These are phyloP conservation scores for Bradypodion pumilum DNA, from an alignment of 2,797 vertebrate species.

Conservation along the genomic window DNA sequence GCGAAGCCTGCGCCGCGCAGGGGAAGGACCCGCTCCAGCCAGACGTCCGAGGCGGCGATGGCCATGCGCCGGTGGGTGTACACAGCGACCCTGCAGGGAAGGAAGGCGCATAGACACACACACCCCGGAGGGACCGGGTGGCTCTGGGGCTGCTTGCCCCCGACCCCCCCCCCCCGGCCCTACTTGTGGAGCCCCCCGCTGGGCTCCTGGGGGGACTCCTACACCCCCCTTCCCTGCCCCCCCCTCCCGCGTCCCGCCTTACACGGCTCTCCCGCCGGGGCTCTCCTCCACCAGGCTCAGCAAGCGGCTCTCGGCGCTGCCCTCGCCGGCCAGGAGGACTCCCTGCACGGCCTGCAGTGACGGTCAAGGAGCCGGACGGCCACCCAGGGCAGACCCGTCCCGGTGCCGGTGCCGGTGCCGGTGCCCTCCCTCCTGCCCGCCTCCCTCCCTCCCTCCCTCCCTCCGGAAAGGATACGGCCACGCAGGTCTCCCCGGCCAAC, in stretches of 20 bases:
- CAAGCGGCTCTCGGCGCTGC: conserved; percentile 83
- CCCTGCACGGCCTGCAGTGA: conserved; percentile 85
- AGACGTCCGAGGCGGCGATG: conserved; percentile 89
- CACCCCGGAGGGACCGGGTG: neutral
- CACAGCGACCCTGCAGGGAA: conserved; percentile 82
- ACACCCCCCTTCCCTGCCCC: no score
- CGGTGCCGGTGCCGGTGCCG: no score
- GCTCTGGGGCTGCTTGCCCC: no score
- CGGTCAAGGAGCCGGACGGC: conserved; percentile 75
- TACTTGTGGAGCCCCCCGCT: no score
- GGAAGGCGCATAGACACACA: no score
- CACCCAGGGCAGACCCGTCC: accelerated
- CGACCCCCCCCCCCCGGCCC: no score
- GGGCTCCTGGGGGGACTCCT: no score
- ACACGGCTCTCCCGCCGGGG: conserved; percentile 75
- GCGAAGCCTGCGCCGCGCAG: conserved; percentile 81
- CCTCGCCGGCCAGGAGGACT: conserved; percentile 67
- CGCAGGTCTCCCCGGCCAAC: conserved; percentile 78
- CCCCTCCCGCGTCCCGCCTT: conserved; percentile 63
- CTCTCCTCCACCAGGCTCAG: conserved; percentile 88
- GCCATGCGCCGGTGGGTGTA: conserved; percentile 93
- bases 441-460: neutral
- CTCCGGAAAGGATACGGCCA: conserved; percentile 85
- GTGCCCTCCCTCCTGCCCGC: neutral
- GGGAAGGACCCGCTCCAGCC: conserved; percentile 85